phyloP scores from a whole-genome alignment of 2,888 invertebrate genomes.

The Rhagonycha lutea region DNA sequence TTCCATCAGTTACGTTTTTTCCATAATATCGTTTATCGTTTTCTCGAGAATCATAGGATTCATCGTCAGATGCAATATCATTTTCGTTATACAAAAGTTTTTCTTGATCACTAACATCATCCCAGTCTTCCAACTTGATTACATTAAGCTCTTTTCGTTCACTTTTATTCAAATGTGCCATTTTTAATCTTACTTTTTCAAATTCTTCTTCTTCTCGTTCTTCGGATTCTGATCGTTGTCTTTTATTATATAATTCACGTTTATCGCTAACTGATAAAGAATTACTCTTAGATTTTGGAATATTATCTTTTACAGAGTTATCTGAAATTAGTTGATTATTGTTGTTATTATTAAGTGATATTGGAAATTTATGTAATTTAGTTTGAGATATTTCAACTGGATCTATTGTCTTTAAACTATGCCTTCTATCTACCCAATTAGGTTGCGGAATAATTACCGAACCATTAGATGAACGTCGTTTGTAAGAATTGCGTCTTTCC shows the following conservation, averaged over 20 bases:
- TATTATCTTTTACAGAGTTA: constrained; percentile 35
- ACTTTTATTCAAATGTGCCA: constrained; percentile 52
- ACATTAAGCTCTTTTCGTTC: constrained; percentile 51
- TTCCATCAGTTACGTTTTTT: constrained; percentile 57
- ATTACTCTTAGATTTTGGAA: constrained; percentile 5
- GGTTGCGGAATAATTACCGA: constrained; percentile 48
- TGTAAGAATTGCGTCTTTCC: constrained; percentile 56
- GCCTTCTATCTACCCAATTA: constrained; percentile 49
- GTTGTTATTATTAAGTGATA: constrained; percentile 39
- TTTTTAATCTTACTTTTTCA: constrained; percentile 47
- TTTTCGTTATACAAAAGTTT: constrained; percentile 48
- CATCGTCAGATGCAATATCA: constrained; percentile 43
- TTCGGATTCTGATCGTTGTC: constrained; percentile 49
- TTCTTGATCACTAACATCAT: constrained; percentile 47
- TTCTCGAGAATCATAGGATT: constrained; percentile 49
- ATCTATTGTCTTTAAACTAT: constrained; percentile 46
- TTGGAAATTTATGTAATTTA: constrained; percentile 39
- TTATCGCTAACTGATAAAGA: constrained; percentile 38
- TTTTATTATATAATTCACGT: constrained; percentile 39
- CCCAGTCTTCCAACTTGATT: constrained; percentile 53
- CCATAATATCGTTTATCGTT: constrained; percentile 33
- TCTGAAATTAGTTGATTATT: constrained; percentile 37
- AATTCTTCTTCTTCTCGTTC: constrained; percentile 51
- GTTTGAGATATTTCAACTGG: constrained; percentile 42
- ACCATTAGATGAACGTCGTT: constrained; percentile 55